These are phyloP conservation scores for Siniperca scherzeri DNA, from an alignment of 2,797 vertebrate species.

Conservation along the genomic window DNA sequence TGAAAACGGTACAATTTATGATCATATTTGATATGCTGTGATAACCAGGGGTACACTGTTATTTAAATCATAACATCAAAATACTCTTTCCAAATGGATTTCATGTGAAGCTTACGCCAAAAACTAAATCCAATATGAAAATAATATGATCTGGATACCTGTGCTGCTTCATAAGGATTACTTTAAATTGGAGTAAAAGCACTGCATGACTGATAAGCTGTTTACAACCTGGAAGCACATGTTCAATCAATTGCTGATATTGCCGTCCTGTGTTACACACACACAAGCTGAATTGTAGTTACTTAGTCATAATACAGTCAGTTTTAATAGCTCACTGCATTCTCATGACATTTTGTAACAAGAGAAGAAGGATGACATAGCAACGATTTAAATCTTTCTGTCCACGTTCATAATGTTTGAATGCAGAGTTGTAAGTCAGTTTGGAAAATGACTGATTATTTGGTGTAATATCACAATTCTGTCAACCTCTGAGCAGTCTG, in stretches of 20 bases:
- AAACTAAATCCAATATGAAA: slow-evolving; percentile 42
- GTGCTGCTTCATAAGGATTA: slow-evolving; percentile 43
- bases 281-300: neutral
- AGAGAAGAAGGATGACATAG: neutral
- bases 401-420: neutral
- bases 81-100: slow-evolving; percentile 14
- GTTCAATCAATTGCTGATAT: slow-evolving; percentile 34
- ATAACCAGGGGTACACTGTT: slow-evolving; percentile 15
- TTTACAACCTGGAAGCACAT: slow-evolving; percentile 49
- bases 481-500: neutral
- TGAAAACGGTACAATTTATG: slow-evolving; percentile 24
- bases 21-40: slow-evolving; percentile 16
- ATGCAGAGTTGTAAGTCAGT: neutral
- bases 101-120: slow-evolving; percentile 5
- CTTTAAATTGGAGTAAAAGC: slow-evolving; percentile 64
- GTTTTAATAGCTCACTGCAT: slow-evolving; percentile 13
- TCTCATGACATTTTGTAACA: slow-evolving; percentile 18
- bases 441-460: slow-evolving; percentile 17
- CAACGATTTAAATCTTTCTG: slow-evolving; percentile 7
- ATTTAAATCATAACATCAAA: slow-evolving; percentile 36
- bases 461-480: slow-evolving; percentile 2
- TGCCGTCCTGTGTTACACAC: neutral
- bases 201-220: slow-evolving; percentile 47
- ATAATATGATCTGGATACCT: slow-evolving; percentile 27
- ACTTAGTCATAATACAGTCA: neutral